These are phyloP conservation scores for Erethizon dorsatum DNA, from an alignment of 2,797 vertebrate genomes.

Conservation along the genomic window DNA sequence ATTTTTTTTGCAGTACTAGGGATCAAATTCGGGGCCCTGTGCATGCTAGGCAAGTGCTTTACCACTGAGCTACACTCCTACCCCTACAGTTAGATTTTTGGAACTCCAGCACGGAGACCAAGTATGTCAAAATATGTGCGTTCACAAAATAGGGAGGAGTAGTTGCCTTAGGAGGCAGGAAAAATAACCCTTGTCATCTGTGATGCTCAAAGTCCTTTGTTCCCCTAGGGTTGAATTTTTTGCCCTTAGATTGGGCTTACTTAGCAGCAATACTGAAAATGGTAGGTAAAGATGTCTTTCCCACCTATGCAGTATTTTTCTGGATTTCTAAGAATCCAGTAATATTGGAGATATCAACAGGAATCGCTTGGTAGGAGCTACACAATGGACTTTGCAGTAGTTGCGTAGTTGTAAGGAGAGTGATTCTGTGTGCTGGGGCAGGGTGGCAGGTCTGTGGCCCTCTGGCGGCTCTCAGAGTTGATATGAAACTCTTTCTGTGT, in stretches of 20 bases:
- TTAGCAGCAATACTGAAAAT: neutral
- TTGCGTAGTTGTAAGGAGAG: neutral
- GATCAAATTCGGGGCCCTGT: neutral
- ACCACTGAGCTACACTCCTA: neutral
- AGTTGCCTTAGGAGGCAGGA: neutral
- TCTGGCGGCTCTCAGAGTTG: constrained; percentile 42
- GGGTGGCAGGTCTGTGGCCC: neutral
- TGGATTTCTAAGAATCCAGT: neutral
- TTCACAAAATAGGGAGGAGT: neutral
- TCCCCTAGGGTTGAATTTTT: neutral
- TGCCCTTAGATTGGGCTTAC: neutral
- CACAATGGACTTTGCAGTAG: neutral
- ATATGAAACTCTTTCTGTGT: constrained; percentile 76
- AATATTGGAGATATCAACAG: neutral
- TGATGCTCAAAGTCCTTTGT: neutral
- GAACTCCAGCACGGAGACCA: neutral
- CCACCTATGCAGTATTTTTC: neutral
- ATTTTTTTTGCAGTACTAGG: neutral
- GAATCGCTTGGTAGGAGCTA: neutral
- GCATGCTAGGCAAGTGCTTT: neutral
- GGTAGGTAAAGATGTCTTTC: neutral
- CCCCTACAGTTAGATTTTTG: neutral
- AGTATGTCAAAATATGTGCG: neutral
- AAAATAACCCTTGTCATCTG: neutral
- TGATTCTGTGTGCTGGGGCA: constrained; percentile 1